Evolutionary conservation across 1,140 invertebrate species (phyloP), one percentile per base, ranked within the genome.

Genomic region (Anastrepha obliqua): DNA sequence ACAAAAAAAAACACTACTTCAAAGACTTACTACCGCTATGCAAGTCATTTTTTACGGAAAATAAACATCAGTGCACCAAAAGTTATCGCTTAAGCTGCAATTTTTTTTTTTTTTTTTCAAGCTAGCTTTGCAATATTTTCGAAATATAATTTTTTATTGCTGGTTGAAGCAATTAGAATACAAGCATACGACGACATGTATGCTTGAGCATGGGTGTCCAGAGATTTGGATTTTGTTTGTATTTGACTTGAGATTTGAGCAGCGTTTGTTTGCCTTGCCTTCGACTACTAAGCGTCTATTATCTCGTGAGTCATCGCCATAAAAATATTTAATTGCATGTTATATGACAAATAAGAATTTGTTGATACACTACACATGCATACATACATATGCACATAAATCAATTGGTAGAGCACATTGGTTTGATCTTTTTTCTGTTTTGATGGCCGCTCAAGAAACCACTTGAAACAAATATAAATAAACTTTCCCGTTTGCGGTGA

Each of bases 261-360:
- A 65, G 29, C 13, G 55, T 0, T 8, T 58, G 13, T 58, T 7
- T 17, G 17, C 8, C 60, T 17, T 62, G 17, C 13, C 60, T 62
- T 15, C 0, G 29, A 29, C 29, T 17, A 62, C 17, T 42, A 44
- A 11, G 29, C 42, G 39, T 47, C 29, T 70, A 42, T 70, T 47
- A 70, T 74, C 42, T 74, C 15, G 17, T 74, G 67, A 74, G 44
- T 74, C 67, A 74, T 47, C 67, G 42, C 42, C 13, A 47, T 3
- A 74, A 74, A 70, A 47, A 74, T 47, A 74, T 74, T 44, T 74
- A 74, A 47, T 74, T 74, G 15, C 2, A 74, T 47, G 15, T 74
- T 74, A 17, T 47, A 74, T 74, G 67, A 44, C 67, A 74, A 74
- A 74, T 74, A 47, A 74, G 13, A 74, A 47, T 44, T 39, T 74